Base-by-base conservation (phyloP, 2,888 invertebrate genomes). In the Drosophila mercatorum region DNA sequence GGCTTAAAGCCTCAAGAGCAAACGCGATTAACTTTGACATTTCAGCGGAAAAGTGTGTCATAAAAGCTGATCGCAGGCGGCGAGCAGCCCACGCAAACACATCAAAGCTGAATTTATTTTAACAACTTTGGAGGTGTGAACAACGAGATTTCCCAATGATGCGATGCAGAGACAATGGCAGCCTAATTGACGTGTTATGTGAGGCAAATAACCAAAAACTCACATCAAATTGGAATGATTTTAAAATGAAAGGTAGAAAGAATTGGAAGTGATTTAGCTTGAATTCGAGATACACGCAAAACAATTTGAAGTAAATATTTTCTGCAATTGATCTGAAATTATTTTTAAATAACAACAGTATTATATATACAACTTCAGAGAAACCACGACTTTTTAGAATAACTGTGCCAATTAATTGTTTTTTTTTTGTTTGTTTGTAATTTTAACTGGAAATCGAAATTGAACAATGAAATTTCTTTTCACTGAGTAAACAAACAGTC, bases 1-100 rank as follows among this genome's bases (percentile, higher is more conserved):
- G 36, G 6, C 36, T n/a, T 11, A 34, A 34, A 28, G 47, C 26
- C 28, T 40, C 8, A 8, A 57, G 38, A 61, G 47, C 10, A 68
- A 40, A 53, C 22, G 38, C 71, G 63, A 59, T 71, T 38, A 80
- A 78, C 86, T 85, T 79, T 83, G 79, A 79, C 83, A 78, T 83
- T 85, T 59, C 41, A 43, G 69, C 52, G 69, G 43, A 76, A 78
- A 81, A 72, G 58, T 71, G 34, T 60, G 80, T 71, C 75, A 74
- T 52, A 66, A 34, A 62, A 64, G 47, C 56, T 63, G 41, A 58
- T 65, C 59, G 74, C 53, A 74, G 76, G 67, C 68, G 61, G 41
- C 26, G 47, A 58, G n/a, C 41, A 46, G 22, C 83, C 85, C 76
- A 85, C 83, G 67, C 66, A 53, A 46, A 28, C 22, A 55, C 51